Evolutionary conservation across 2,888 invertebrate species (phyloP).

Genomic region (Calameuta pallipes): DNA sequence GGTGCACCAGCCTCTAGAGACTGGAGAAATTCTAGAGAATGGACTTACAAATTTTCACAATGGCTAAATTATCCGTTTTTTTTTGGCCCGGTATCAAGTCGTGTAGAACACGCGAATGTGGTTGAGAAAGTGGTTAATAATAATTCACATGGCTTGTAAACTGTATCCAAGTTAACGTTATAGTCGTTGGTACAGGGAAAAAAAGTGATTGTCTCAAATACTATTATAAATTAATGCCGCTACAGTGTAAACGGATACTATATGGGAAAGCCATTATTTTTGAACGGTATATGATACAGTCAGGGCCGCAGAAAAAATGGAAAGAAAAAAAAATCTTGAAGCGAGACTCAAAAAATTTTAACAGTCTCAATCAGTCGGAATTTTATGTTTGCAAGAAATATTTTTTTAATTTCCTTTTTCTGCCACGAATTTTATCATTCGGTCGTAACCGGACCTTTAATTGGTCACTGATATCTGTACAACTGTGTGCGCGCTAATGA

Average conservation of each 20-base stretch:
- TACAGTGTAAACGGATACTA: too few species aligned
- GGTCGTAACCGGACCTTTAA: not conserved
- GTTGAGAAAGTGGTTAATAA: not conserved
- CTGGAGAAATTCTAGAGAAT: not conserved
- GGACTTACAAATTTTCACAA: not conserved
- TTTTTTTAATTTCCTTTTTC: not conserved
- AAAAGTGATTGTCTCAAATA: too few species aligned
- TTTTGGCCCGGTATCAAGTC: not conserved
- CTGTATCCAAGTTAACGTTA: not conserved
- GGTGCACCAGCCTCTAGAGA: not conserved
- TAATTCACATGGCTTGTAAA: not conserved
- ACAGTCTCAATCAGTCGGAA: not conserved
- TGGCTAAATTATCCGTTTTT: not conserved
- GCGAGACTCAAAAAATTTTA: not conserved
- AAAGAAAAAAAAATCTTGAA: not conserved
- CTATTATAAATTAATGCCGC: too few species aligned
- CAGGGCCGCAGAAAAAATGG: not conserved
- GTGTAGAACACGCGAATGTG: not conserved
- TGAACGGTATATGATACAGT: not conserved
- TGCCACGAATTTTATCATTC: not conserved
- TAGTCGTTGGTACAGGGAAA: not conserved
- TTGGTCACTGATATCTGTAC: not conserved
- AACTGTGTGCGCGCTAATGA: not conserved
- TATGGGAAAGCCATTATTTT: too few species aligned
- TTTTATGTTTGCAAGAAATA: not conserved